Percentiles rank a stretch among this genome's conserved stretches.
These are phyloP conservation scores for Damaliscus lunatus DNA, from an alignment of 2,113 vertebrate genomes.

Conservation along the genomic window DNA sequence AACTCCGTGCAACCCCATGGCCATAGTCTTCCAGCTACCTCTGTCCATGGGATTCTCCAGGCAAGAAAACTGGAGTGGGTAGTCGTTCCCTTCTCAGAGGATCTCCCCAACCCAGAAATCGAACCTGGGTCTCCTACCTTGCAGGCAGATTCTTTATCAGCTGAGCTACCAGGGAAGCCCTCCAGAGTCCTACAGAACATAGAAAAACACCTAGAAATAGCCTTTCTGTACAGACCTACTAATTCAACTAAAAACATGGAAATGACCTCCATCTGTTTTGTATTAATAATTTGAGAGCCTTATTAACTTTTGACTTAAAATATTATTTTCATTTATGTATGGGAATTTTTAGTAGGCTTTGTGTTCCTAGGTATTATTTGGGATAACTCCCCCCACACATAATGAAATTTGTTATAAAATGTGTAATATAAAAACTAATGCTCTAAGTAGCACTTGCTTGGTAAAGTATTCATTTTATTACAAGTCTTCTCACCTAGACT, in stretches of 20 bases:
- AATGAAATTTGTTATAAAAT: constrained; percentile 30
- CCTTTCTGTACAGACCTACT: neutral
- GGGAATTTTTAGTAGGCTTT: neutral
- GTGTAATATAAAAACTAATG: constrained; percentile 4
- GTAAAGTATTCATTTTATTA: constrained; percentile 23
- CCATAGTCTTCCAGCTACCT: neutral
- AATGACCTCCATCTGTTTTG: constrained; percentile 20
- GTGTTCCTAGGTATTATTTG: neutral
- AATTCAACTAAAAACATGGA: constrained; percentile 29
- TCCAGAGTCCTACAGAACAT: neutral
- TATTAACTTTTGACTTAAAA: constrained; percentile 36
- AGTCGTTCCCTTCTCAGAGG: neutral
- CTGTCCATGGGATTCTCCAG: neutral
- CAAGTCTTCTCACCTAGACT: constrained; percentile 6
- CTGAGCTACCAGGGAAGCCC: neutral
- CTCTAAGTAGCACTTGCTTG: constrained; percentile 12
- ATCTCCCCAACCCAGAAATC: neutral
- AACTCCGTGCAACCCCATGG: neutral
- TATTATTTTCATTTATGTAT: constrained; percentile 11
- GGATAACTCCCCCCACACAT: neutral
- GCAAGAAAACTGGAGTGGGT: neutral
- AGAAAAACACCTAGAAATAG: constrained; percentile 17
- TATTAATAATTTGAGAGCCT: constrained; percentile 6
- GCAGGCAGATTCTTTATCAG: neutral
- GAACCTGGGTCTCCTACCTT: neutral